Evolutionary conservation across 2,113 vertebrate genomes (phyloP), one percentile per base, ranked within the genome.

Genomic region (Nettapus auritus): DNA sequence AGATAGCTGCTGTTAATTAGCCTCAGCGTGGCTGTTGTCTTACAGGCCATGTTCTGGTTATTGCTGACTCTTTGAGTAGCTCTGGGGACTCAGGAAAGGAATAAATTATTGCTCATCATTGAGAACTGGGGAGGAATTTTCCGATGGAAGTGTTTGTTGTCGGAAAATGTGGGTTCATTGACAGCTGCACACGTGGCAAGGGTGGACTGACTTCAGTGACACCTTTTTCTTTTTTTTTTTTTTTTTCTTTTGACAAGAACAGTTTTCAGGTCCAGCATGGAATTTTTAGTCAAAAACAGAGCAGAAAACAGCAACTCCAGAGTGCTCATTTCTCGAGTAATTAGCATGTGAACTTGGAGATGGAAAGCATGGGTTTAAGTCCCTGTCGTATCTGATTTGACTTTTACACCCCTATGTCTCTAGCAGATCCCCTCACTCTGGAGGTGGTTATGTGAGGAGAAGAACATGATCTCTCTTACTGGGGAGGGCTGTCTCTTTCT

Each of bases 121-220:
- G 76, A 90, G 88, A 95, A 86, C 56, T 42, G 79, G 62, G 90
- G 80, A 93, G 70, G 90, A 96, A 96, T 93, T 95, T 96, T 95
- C 95, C 88, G 0, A 68, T 95, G 68, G 88, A 96, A 90, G 86
- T 78, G 86, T 96, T 97, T 93, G 94, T 93, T 96, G 86, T 92
- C 1, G 83, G 94, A 97, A 95, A 95, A 95, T 90, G 46, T 90
- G 94, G 94, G 80, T 93, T 96, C 94, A 95, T 83, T 9, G 13
- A 96, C 94, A 97, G 88, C 88, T 95, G 92, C 46, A 92, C 95
- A 78, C 33, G 33, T 83, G 90, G 90, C 88, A 92, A 92, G 94
- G 46, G 73, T 86, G 76, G 92, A 92, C 69, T 75, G 92, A 88
- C 76, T 96, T 96, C 88, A 95, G 69, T 88, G 88, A 75, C 71